Evolutionary conservation across 2,113 vertebrate genomes (phyloP).

Genomic region (Nannobrachium achirus): DNA sequence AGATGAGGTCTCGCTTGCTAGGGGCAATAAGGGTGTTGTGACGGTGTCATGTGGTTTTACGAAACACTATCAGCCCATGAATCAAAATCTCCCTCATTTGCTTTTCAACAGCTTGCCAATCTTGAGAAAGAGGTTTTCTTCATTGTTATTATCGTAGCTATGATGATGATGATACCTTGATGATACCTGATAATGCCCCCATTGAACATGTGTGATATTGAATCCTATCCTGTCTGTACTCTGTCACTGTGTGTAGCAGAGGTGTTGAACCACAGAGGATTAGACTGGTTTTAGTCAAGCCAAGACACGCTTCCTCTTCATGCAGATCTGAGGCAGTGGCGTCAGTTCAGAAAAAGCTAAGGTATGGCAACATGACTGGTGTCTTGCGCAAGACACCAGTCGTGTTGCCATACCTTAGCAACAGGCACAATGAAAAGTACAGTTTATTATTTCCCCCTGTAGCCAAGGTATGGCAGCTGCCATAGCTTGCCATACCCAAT

Average conservation of each 20-base stretch:
- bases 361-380: too few species aligned
- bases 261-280: conserved; percentile 50
- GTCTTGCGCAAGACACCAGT: too few species aligned
- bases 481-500: too few species aligned
- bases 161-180: conserved; percentile 28
- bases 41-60: background rate
- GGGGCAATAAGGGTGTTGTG: background rate
- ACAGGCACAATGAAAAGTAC: too few species aligned
- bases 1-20: conserved; percentile 5
- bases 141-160: conserved; percentile 11
- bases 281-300: conserved; percentile 36
- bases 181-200: conserved; percentile 15
- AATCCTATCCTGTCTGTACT: conserved; percentile 2
- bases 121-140: background rate
- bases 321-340: too few species aligned
- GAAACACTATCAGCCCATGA: background rate
- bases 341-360: too few species aligned
- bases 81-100: background rate
- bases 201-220: background rate
- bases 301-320: conserved; percentile 23
- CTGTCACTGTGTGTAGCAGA: conserved; percentile 11
- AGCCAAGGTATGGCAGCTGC: too few species aligned
- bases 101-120: conserved; percentile 7
- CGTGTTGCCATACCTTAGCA: too few species aligned
- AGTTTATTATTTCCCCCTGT: too few species aligned